These are phyloP conservation scores for Oasisia sp. DNA, from an alignment of 2,888 invertebrate genomes.

Conservation along the genomic window DNA sequence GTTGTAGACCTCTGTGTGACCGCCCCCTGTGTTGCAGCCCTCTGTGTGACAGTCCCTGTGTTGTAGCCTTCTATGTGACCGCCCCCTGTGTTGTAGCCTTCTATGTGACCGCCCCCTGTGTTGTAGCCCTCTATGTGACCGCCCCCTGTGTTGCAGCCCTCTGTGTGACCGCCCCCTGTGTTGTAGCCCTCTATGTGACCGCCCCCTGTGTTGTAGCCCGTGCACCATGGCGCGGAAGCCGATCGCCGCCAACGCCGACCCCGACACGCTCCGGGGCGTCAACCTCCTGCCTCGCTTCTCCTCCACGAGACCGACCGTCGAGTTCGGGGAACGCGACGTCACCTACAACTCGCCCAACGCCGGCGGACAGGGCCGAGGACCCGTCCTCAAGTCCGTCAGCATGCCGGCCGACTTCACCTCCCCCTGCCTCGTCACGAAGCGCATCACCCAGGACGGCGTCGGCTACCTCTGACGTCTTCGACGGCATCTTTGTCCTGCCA, in stretches of 20 bases:
- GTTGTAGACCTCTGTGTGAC: too few species aligned
- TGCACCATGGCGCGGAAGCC: background rate
- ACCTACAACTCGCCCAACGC: background rate
- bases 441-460: background rate
- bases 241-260: background rate
- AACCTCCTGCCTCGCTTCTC: constrained; percentile 10
- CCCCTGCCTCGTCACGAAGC: background rate
- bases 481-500: background rate
- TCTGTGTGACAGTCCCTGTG: too few species aligned
- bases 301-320: background rate
- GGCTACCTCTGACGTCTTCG: background rate
- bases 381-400: background rate
- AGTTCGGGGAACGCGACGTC: background rate
- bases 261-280: background rate
- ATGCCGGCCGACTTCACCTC: constrained; percentile 10
- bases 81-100: too few species aligned
- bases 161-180: too few species aligned
- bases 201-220: background rate
- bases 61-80: too few species aligned
- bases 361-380: background rate
- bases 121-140: too few species aligned
- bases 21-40: too few species aligned
- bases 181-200: background rate
- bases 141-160: too few species aligned
- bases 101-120: too few species aligned